These are phyloP conservation scores for Astreopora myriophthalma DNA, from an alignment of 64 coral and sea anemone genomes.

Conservation along the genomic window DNA sequence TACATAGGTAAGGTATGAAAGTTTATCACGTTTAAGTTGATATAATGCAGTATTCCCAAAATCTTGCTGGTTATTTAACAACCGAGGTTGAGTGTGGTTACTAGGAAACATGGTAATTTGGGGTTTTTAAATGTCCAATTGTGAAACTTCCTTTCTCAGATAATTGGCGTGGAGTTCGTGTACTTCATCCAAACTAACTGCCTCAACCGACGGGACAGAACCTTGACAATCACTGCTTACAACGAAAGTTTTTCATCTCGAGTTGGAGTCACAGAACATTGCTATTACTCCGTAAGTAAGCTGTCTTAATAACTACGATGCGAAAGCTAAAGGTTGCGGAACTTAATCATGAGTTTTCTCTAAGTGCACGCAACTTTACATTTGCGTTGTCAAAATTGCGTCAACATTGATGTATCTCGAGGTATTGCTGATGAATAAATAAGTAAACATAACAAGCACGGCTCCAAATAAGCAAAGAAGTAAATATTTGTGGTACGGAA, in stretches of 20 bases:
- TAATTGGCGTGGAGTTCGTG: conserved; percentile 95
- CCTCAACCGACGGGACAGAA: conserved; percentile 83
- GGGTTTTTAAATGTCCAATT: background rate
- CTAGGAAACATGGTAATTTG: background rate
- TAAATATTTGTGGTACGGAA: background rate
- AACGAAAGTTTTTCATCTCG: conserved; percentile 99
- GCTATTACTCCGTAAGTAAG: conserved; percentile 96
- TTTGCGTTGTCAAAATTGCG: background rate
- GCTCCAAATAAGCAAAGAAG: background rate
- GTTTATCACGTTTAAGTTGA: too few species aligned
- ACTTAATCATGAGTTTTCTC: too few species aligned
- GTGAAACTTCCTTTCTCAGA: conserved; percentile 43
- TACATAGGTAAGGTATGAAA: too few species aligned
- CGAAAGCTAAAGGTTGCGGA: too few species aligned
- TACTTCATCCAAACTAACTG: conserved; percentile 97
- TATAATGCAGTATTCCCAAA: too few species aligned
- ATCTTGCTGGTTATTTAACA: background rate
- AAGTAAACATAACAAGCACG: background rate
- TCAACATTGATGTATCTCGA: background rate
- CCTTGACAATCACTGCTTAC: conserved; percentile 78
- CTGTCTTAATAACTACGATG: background rate
- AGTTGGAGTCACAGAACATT: conserved; percentile 83
- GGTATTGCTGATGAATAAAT: background rate
- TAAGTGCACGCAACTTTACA: too few species aligned
- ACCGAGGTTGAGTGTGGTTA: background rate